phyloP scores from a whole-genome alignment of 2,113 vertebrate species.

The Tiliqua scincoides region DNA sequence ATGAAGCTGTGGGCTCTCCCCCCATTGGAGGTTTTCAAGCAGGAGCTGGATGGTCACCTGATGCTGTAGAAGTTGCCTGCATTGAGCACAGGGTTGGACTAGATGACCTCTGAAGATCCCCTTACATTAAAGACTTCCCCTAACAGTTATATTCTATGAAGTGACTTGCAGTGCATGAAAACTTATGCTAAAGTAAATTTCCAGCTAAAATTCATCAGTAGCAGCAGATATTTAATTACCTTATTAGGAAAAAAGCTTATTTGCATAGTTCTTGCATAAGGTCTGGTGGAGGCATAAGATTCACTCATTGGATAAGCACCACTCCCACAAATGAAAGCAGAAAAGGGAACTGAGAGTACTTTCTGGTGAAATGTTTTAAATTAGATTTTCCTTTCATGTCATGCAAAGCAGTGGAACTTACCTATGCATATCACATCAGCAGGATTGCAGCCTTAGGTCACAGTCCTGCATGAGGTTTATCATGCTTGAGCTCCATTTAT shows the following conservation, averaged over 20 bases:
- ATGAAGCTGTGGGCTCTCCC: too few species aligned
- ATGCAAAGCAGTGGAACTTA: background rate
- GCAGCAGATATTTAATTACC: background rate
- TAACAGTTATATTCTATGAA: too few species aligned
- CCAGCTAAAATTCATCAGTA: background rate
- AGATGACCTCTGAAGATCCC: too few species aligned
- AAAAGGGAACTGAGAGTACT: background rate
- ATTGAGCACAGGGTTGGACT: too few species aligned
- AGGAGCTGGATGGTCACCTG: too few species aligned
- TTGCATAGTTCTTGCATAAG: background rate
- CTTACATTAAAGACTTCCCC: too few species aligned
- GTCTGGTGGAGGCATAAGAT: too few species aligned
- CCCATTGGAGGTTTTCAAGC: too few species aligned
- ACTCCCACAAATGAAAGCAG: background rate
- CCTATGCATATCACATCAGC: background rate
- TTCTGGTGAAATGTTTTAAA: constrained; percentile 1
- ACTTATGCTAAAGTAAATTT: background rate
- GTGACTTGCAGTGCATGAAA: too few species aligned
- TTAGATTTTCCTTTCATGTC: background rate
- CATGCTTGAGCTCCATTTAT: background rate
- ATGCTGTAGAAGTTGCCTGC: too few species aligned
- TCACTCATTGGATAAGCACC: background rate
- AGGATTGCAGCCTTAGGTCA: background rate
- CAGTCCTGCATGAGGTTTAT: background rate
- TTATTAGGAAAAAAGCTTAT: background rate